Percentiles rank a stretch among this genome's conserved stretches.
These are phyloP conservation scores for Mormyrus proboscirostris DNA, from an alignment of 2,797 vertebrate species.

Conservation along the genomic window DNA sequence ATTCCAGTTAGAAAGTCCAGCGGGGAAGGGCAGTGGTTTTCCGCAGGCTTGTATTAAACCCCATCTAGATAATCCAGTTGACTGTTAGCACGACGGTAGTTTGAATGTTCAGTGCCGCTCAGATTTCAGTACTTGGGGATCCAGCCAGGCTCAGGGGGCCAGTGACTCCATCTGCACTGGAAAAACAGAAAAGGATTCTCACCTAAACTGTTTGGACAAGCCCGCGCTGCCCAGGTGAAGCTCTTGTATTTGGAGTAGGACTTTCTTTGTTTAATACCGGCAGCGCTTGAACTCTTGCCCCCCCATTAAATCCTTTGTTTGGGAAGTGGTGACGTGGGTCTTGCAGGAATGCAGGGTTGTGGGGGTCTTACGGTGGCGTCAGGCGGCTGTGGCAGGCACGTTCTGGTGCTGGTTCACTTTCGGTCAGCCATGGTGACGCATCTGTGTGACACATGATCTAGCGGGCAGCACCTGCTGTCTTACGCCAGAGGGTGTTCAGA, in stretches of 20 bases:
- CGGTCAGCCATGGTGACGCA: slow-evolving; percentile 35
- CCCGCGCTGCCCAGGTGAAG: not conserved
- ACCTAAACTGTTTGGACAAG: not conserved
- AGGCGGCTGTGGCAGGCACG: slow-evolving; percentile 40
- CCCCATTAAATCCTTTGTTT: not conserved
- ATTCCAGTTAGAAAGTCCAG: not conserved
- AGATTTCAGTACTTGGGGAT: not conserved
- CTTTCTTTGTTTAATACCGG: not conserved
- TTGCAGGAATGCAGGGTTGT: not conserved
- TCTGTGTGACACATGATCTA: slow-evolving; percentile 24
- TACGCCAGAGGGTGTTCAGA: not conserved
- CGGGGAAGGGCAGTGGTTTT: not conserved
- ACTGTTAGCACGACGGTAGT: not conserved
- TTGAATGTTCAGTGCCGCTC: not conserved
- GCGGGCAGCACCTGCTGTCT: not conserved
- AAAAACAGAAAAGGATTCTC: not conserved
- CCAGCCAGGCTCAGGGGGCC: not conserved
- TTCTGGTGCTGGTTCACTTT: slow-evolving; percentile 20
- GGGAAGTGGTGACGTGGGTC: not conserved
- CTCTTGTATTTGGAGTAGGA: not conserved
- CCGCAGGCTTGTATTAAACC: not conserved
- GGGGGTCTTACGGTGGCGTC: not conserved
- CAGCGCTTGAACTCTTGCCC: not conserved
- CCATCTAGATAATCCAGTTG: not conserved
- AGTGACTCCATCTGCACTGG: not conserved